Percentiles rank a stretch among this genome's conserved stretches.
These are phyloP conservation scores for Vanessa tameamea DNA, from an alignment of 1,140 invertebrate genomes.

Conservation along the genomic window DNA sequence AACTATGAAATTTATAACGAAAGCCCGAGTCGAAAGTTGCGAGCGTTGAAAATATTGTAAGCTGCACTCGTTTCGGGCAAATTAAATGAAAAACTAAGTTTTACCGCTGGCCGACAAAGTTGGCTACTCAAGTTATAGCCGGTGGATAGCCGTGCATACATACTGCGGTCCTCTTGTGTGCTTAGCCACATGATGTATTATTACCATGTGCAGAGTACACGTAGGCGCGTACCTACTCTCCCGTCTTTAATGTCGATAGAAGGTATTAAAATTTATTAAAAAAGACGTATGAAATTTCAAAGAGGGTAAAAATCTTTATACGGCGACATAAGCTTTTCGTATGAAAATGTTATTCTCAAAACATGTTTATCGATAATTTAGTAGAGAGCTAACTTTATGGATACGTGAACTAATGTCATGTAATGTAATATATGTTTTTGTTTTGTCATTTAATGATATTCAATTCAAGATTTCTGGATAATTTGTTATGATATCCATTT, in stretches of 20 bases:
- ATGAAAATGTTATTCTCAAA: neutral
- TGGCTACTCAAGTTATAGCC: slow-evolving; percentile 72
- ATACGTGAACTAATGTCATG: too few species aligned
- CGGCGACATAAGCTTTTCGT: neutral
- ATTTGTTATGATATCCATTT: too few species aligned
- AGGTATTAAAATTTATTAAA: slow-evolving; percentile 33
- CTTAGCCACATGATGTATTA: slow-evolving; percentile 46
- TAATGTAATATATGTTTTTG: too few species aligned
- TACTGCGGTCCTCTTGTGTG: slow-evolving; percentile 48
- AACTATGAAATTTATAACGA: slow-evolving; percentile 76
- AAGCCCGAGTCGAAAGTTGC: slow-evolving; percentile 62
- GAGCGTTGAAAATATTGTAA: slow-evolving; percentile 76
- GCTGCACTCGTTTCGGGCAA: slow-evolving; percentile 73
- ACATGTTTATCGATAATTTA: neutral
- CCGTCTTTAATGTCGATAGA: slow-evolving; percentile 39
- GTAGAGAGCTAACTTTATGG: neutral
- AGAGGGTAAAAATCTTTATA: slow-evolving; percentile 24
- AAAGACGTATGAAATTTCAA: slow-evolving; percentile 16
- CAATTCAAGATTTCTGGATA: too few species aligned
- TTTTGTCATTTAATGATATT: too few species aligned
- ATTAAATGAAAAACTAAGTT: slow-evolving; percentile 79
- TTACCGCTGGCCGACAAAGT: slow-evolving; percentile 68
- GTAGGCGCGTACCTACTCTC: slow-evolving; percentile 22
- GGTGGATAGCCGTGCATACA: slow-evolving; percentile 54
- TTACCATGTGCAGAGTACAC: slow-evolving; percentile 37